Conservation (phyloP, 2,888 invertebrate genomes). For the Mythimna vitellina region DNA sequence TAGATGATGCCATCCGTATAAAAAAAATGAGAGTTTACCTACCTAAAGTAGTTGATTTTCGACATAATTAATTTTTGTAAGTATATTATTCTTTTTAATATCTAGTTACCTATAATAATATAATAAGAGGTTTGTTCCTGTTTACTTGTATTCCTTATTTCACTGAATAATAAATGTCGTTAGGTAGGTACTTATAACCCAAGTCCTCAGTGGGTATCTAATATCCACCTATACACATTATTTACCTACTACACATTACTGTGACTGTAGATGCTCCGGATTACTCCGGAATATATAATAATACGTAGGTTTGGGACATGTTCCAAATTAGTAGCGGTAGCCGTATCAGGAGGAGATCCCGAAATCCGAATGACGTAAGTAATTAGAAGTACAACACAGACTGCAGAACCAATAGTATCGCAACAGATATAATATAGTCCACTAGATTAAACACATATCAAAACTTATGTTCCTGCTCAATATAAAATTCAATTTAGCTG, state of each 20-base stretch:
- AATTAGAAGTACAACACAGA: neutral
- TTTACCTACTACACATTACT: neutral
- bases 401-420: neutral
- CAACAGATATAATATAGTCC: neutral
- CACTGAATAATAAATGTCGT: neutral
- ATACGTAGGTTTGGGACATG: constrained; percentile 3
- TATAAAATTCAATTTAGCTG: too few species aligned
- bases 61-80: too few species aligned
- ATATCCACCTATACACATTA: neutral
- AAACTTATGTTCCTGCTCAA: neutral
- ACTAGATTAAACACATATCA: neutral
- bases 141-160: neutral
- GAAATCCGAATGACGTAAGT: neutral
- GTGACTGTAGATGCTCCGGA: neutral
- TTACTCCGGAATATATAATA: constrained; percentile 3
- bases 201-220: neutral
- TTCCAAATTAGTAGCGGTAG: constrained; percentile 9
- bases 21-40: neutral
- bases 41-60: neutral
- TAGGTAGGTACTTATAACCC: neutral
- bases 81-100: too few species aligned
- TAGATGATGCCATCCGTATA: constrained; percentile 12
- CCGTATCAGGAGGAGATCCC: neutral
- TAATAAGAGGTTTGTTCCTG: neutral
- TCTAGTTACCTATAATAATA: too few species aligned